Base-by-base conservation (phyloP, 2,797 vertebrate species). In the Rhinella marina region DNA sequence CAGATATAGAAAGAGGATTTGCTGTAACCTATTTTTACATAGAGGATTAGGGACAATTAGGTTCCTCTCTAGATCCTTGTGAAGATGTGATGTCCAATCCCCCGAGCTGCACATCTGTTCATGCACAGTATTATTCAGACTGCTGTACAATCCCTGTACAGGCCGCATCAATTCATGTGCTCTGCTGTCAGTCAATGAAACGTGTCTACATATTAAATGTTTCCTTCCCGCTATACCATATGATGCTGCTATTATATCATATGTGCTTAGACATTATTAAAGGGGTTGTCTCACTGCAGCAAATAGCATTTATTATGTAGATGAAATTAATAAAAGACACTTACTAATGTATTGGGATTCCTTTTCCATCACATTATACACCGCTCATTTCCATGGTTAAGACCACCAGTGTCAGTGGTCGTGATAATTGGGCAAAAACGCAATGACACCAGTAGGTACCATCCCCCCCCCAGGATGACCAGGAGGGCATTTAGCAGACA, bases 1-100 rank as follows among this genome's bases (percentile, higher is more conserved):
- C 92, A 92, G 92, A 91, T 90, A 90, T 91, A 91, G 85, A 94
- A 95, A 95, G 94, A 95, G 95, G 95, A 95, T 95, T 95, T 94
- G 41, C 86, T 93, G 79, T 91, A 92, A 90, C 93, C 93, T 94
- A 93, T 94, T 95, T 41, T 95, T 92, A 92, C 93, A 92, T 89
- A 82, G 76, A 91, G 93, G 93, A 95, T 96, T 95, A 93, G 92
- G 92, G 93, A 90, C 92, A 92, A 90, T 91, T 92, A 92, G 89
- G 90, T 90, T 92, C 84, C 92, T 92, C 90, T 85, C 59, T 90
- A 56, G 90, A 91, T 91, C 2, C 6, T 75, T 86, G 77, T 87
- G 90, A 90, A 92, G 90, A 91, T 81, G 85, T 88, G 79, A 80
- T 91, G 79, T 90, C 78, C 92, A 92, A 92, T 92, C 89, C 90